These are phyloP conservation scores for Heliconius ismenius DNA, from an alignment of 2,888 invertebrate genomes.

Conservation along the genomic window DNA sequence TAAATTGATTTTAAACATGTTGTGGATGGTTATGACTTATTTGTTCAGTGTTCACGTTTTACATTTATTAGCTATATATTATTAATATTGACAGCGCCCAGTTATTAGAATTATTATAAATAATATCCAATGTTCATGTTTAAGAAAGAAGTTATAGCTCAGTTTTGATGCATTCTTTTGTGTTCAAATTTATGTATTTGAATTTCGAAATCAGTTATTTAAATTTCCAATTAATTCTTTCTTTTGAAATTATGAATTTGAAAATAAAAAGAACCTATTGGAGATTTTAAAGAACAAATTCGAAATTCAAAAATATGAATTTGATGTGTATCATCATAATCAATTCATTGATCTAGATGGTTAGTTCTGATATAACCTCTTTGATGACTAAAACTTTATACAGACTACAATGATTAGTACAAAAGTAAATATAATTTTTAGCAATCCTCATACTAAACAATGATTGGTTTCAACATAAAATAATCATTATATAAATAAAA, in stretches of 20 bases:
- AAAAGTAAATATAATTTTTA: constrained; percentile 23
- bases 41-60: constrained; percentile 21
- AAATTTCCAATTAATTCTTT: background rate
- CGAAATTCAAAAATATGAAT: background rate
- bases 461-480: constrained; percentile 3
- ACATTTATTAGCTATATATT: constrained; percentile 9
- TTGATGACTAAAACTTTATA: background rate
- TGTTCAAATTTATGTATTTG: background rate
- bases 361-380: background rate
- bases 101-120: constrained; percentile 9
- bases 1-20: constrained; percentile 6
- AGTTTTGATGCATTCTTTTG: background rate
- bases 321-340: background rate
- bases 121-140: constrained; percentile 9
- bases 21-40: constrained; percentile 14
- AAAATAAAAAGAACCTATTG: background rate
- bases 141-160: background rate
- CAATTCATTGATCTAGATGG: background rate
- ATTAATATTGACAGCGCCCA: constrained; percentile 17
- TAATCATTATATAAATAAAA: constrained; percentile 1
- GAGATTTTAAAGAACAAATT: background rate
- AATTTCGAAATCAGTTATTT: background rate
- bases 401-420: constrained; percentile 13
- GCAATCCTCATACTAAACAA: constrained; percentile 5
- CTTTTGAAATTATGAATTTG: background rate